phyloP scores from a whole-genome alignment of 2,797 vertebrate species.

The Labroides dimidiatus region DNA sequence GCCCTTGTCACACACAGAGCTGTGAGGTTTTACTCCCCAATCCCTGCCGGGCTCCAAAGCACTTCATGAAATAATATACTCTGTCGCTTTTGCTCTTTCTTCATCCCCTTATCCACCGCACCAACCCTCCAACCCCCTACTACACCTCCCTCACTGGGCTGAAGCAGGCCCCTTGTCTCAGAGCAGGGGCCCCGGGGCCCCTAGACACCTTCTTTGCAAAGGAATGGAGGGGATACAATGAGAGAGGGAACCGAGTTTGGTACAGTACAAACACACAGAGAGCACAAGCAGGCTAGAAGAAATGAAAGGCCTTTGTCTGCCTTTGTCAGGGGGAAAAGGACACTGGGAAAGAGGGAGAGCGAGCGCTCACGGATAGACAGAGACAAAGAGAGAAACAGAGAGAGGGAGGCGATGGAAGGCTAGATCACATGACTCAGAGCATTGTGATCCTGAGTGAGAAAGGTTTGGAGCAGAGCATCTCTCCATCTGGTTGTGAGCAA shows the following conservation, averaged over 20 bases:
- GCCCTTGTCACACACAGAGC: slow-evolving; percentile 94
- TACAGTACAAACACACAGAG: slow-evolving; percentile 80
- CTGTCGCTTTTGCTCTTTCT: slow-evolving; percentile 75
- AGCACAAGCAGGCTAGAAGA: slow-evolving; percentile 65
- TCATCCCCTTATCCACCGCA: slow-evolving; percentile 46
- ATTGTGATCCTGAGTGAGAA: slow-evolving; percentile 77
- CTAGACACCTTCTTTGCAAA: slow-evolving; percentile 78
- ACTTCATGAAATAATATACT: slow-evolving; percentile 98
- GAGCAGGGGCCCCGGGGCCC: slow-evolving; percentile 71
- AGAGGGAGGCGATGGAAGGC: slow-evolving; percentile 60
- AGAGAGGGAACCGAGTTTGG: slow-evolving; percentile 71
- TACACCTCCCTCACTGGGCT: slow-evolving; percentile 45
- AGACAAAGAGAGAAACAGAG: slow-evolving; percentile 54
- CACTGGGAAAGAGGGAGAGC: slow-evolving; percentile 65
- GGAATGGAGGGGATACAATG: slow-evolving; percentile 68
- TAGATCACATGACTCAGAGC: slow-evolving; percentile 76
- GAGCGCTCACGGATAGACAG: slow-evolving; percentile 41
- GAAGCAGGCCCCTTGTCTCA: slow-evolving; percentile 68
- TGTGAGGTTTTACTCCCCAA: slow-evolving; percentile 89
- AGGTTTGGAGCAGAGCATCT: slow-evolving; percentile 76
- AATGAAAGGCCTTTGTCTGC: slow-evolving; percentile 80
- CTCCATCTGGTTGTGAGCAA: slow-evolving; percentile 78
- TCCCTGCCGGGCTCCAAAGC: slow-evolving; percentile 87
- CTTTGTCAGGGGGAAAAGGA: slow-evolving; percentile 63
- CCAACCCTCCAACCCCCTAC: slow-evolving; percentile 46